phyloP scores from a whole-genome alignment of 2,113 vertebrate species.

The Salvator merianae region DNA sequence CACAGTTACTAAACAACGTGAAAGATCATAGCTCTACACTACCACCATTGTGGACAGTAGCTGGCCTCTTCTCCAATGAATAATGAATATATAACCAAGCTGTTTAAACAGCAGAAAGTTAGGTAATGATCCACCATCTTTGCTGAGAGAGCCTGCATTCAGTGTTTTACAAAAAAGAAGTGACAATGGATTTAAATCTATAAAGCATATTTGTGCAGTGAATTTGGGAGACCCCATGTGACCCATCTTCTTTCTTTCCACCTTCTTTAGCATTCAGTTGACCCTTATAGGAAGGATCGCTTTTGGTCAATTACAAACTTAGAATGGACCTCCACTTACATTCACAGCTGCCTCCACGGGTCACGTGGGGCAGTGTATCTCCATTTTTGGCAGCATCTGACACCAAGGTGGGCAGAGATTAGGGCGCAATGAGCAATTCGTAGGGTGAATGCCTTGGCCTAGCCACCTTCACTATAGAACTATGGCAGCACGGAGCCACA shows the following conservation, averaged over 20 bases:
- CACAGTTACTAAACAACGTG: background rate
- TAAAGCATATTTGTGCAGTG: slow-evolving; percentile 10
- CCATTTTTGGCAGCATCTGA: no score
- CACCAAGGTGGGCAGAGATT: no score
- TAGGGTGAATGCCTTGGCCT: no score
- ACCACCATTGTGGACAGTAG: background rate
- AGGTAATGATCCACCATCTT: background rate
- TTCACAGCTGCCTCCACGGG: background rate
- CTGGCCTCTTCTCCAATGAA: background rate
- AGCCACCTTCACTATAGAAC: no score
- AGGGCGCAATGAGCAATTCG: no score
- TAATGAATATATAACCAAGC: slow-evolving; percentile 6
- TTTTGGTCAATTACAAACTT: background rate
- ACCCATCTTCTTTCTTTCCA: background rate
- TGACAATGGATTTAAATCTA: background rate
- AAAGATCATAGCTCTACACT: background rate
- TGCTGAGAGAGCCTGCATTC: background rate
- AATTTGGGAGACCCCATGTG: slow-evolving; percentile 12
- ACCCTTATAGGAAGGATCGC: background rate
- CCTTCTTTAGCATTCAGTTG: background rate
- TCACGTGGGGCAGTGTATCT: no score
- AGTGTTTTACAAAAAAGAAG: background rate
- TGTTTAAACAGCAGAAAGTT: background rate
- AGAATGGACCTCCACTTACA: background rate
- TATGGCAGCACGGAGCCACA: no score